A percentile compares a stretch with the other conserved stretches of the same genome.
Evolutionary conservation across 2,113 vertebrate genomes (phyloP).

Genomic region (Asarcornis scutulata): DNA sequence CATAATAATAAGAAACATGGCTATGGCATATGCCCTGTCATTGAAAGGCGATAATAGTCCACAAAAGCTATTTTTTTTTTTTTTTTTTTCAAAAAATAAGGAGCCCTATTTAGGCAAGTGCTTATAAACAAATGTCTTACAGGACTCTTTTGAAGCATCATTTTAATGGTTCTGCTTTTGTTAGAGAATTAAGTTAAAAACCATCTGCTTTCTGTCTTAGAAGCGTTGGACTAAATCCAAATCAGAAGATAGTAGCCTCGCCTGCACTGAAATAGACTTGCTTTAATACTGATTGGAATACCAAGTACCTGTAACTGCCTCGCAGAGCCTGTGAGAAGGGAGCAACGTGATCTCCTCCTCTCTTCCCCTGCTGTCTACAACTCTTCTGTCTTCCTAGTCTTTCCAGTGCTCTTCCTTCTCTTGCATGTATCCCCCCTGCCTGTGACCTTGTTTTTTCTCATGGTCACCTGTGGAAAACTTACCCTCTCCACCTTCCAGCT

Average conservation of each 20-base stretch:
- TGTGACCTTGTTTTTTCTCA: neutral
- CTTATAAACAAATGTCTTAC: neutral
- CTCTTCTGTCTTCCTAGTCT: neutral
- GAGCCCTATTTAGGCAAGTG: neutral
- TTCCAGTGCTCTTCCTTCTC: neutral
- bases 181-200: neutral
- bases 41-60: neutral
- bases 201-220: neutral
- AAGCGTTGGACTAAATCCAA: neutral
- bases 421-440: neutral
- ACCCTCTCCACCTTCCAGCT: neutral
- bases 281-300: neutral
- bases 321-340: neutral
- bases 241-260: neutral
- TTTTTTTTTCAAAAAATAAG: neutral
- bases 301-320: neutral
- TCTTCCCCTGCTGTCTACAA: neutral
- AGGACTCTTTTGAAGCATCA: neutral
- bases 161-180: constrained; percentile 9
- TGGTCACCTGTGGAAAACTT: neutral
- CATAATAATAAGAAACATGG: neutral
- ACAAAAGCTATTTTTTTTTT: neutral
- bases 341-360: neutral
- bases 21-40: neutral
- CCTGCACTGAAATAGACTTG: neutral